Evolutionary conservation across 2,888 invertebrate species (phyloP).

Genomic region (Lithophane ornitopus): DNA sequence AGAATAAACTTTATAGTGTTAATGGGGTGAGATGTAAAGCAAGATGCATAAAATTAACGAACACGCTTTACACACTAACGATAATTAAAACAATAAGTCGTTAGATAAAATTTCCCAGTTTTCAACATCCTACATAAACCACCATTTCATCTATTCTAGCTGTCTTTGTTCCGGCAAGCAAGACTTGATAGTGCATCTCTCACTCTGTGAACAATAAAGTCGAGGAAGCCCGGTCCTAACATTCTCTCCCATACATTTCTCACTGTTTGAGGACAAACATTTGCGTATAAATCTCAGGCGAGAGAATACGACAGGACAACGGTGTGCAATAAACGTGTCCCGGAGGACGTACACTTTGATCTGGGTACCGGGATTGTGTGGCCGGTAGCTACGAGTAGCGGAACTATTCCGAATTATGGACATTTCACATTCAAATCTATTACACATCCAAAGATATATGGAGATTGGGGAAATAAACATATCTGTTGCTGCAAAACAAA

Average conservation of each 20-base stretch:
- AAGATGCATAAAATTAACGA: neutral
- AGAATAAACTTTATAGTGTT: neutral
- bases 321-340: slow-evolving; percentile 56
- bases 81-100: neutral
- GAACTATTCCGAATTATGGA: slow-evolving; percentile 19
- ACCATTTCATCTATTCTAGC: neutral
- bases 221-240: neutral
- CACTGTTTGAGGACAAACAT: slow-evolving; percentile 30
- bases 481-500: slow-evolving; percentile 5
- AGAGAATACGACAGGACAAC: slow-evolving; percentile 42
- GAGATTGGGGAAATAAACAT: neutral
- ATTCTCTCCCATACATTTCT: slow-evolving; percentile 2
- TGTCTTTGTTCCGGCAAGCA: neutral
- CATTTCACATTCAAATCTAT: slow-evolving; percentile 44
- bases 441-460: slow-evolving; percentile 6
- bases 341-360: slow-evolving; percentile 42
- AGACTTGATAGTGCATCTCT: slow-evolving; percentile 9
- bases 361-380: slow-evolving; percentile 31
- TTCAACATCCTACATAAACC: neutral
- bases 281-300: slow-evolving; percentile 41
- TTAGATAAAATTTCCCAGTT: neutral
- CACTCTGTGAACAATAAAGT: neutral
- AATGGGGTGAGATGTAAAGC: neutral
- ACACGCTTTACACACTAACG: neutral
- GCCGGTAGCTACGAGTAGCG: slow-evolving; percentile 10